Percentiles rank a stretch among this genome's conserved stretches.
These are phyloP conservation scores for Epistrophe grossulariae DNA, from an alignment of 2,888 invertebrate species.

Conservation along the genomic window DNA sequence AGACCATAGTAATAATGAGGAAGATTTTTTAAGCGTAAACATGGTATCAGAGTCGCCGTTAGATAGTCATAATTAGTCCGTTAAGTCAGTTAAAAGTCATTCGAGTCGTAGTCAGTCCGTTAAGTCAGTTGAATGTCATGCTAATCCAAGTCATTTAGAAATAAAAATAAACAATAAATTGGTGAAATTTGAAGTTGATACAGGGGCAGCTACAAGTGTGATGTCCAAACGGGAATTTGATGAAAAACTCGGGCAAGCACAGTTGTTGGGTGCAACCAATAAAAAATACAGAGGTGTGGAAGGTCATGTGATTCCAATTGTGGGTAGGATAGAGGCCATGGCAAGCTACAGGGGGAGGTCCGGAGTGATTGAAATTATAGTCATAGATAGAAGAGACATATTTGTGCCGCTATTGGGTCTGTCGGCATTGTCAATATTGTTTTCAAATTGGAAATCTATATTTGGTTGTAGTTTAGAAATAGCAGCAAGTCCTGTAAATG, in stretches of 20 bases:
- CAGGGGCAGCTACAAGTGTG: background rate
- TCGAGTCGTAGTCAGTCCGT: too few relatives aligned
- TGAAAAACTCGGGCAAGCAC: background rate
- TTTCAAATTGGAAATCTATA: background rate
- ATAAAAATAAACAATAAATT: background rate
- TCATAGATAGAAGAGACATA: background rate
- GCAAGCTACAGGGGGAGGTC: too few relatives aligned
- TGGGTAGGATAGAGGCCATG: background rate
- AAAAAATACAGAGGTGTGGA: background rate
- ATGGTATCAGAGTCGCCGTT: too few relatives aligned
- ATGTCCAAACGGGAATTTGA: background rate
- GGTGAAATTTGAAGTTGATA: background rate
- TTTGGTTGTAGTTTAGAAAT: background rate
- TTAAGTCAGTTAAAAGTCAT: too few relatives aligned
- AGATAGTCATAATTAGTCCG: too few relatives aligned
- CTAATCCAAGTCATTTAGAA: background rate
- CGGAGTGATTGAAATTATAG: too few relatives aligned
- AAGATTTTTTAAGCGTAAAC: too few relatives aligned
- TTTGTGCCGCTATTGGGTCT: background rate
- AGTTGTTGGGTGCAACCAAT: background rate
- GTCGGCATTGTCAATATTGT: background rate
- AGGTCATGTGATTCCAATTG: background rate
- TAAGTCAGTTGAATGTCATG: background rate
- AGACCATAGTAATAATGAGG: too few relatives aligned
- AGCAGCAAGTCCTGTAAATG: background rate